phyloP scores from a whole-genome alignment of 2,113 vertebrate genomes.

The Chrysochloris asiatica region DNA sequence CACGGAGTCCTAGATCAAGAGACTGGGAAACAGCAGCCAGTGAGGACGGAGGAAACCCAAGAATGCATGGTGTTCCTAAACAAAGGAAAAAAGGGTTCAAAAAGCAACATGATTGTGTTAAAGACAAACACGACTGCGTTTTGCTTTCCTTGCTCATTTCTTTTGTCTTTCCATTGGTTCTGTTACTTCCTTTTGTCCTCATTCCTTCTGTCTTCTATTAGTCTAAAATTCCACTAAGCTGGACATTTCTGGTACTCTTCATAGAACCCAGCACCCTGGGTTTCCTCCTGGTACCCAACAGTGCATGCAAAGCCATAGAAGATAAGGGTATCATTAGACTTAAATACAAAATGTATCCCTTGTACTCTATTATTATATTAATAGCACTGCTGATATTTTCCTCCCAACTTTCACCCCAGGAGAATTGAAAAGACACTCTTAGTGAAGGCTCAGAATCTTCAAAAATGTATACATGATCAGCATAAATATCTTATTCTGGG shows the following conservation, averaged over 20 bases:
- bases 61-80: too few relatives aligned
- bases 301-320: slow-evolving; percentile 64
- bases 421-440: slow-evolving; percentile 64
- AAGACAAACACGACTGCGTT: background rate
- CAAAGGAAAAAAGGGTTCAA: background rate
- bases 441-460: slow-evolving; percentile 62
- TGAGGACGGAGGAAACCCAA: background rate
- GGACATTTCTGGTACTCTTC: slow-evolving; percentile 50
- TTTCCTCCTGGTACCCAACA: slow-evolving; percentile 39
- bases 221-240: slow-evolving; percentile 50
- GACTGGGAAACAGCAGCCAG: background rate
- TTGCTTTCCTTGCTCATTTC: too few relatives aligned
- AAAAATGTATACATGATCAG: slow-evolving; percentile 62
- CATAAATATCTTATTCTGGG: slow-evolving; percentile 58
- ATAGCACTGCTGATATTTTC: slow-evolving; percentile 45
- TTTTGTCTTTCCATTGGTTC: too few relatives aligned
- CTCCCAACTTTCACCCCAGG: slow-evolving; percentile 27
- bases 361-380: slow-evolving; percentile 67
- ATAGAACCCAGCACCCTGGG: background rate
- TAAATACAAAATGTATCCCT: slow-evolving; percentile 64
- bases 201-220: slow-evolving; percentile 51
- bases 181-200: background rate
- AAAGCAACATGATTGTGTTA: background rate
- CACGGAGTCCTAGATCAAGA: too few relatives aligned
- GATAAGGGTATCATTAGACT: slow-evolving; percentile 67